These are phyloP conservation scores for Ochropleura leucogaster DNA, from an alignment of 2,888 invertebrate species.

Conservation along the genomic window DNA sequence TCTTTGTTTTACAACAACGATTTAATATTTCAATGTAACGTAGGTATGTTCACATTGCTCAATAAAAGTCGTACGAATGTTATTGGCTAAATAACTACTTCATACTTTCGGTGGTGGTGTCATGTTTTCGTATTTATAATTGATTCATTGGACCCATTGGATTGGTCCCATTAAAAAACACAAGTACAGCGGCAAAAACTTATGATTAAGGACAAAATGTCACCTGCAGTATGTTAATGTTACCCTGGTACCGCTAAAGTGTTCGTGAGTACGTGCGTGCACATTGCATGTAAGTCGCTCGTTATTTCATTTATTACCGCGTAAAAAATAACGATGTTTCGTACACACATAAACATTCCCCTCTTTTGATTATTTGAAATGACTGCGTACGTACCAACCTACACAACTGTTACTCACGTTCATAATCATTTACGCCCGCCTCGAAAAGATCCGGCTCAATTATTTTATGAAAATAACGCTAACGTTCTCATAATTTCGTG, in stretches of 20 bases:
- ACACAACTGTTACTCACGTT: slow-evolving; percentile 62
- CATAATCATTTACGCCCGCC: slow-evolving; percentile 61
- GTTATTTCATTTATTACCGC: slow-evolving; percentile 71
- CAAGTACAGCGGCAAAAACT: slow-evolving; percentile 34
- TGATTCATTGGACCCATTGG: slow-evolving; percentile 5
- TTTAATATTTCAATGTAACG: slow-evolving; percentile 45
- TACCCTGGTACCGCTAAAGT: slow-evolving; percentile 60
- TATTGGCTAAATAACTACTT: slow-evolving; percentile 12
- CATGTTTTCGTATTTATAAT: slow-evolving; percentile 6
- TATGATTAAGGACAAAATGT: slow-evolving; percentile 62
- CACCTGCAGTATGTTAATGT: slow-evolving; percentile 67
- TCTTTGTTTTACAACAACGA: slow-evolving; percentile 41
- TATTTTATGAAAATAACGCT: slow-evolving; percentile 62
- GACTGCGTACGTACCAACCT: slow-evolving; percentile 58
- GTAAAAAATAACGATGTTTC: slow-evolving; percentile 73
- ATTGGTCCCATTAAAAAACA: slow-evolving; percentile 13
- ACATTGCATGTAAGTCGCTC: slow-evolving; percentile 72
- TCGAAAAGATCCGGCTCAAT: slow-evolving; percentile 56
- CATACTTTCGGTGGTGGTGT: neutral
- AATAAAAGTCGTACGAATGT: slow-evolving; percentile 27
- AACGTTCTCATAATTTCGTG: slow-evolving; percentile 43
- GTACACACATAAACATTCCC: slow-evolving; percentile 68
- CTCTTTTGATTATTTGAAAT: slow-evolving; percentile 70
- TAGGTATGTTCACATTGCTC: slow-evolving; percentile 5
- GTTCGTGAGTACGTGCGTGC: slow-evolving; percentile 67